phyloP scores from a whole-genome alignment of 2,113 vertebrate genomes.

The Amphilophus citrinellus region DNA sequence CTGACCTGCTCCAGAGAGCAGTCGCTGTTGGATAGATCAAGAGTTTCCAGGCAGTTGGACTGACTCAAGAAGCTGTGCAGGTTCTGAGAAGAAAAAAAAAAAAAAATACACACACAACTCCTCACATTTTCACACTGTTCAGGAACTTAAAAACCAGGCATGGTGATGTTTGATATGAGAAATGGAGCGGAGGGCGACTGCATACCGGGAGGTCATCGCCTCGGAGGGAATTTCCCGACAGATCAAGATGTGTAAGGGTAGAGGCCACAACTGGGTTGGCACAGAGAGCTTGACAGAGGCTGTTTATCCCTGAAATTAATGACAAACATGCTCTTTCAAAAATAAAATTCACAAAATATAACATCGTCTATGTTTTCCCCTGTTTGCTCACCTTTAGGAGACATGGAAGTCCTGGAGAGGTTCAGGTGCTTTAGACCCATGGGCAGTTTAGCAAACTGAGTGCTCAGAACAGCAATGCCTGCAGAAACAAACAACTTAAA shows the following conservation, averaged over 20 bases:
- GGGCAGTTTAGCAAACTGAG: conserved; percentile 91
- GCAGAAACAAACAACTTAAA: neutral
- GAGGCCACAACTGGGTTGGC: conserved; percentile 83
- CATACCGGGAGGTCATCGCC: conserved; percentile 93
- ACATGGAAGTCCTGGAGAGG: conserved; percentile 91
- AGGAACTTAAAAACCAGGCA: neutral
- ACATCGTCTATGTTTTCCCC: neutral
- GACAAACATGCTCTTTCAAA: neutral
- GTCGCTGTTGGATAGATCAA: conserved; percentile 95
- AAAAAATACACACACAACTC: neutral
- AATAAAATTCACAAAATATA: neutral
- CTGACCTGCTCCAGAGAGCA: conserved; percentile 91
- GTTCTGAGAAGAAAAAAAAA: conserved; percentile 73
- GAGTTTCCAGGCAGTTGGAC: conserved; percentile 86
- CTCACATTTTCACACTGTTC: neutral
- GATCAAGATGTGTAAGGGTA: conserved; percentile 88
- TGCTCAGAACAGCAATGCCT: conserved; percentile 91
- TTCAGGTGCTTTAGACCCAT: conserved; percentile 92
- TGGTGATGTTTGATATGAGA: neutral
- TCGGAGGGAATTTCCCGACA: conserved; percentile 91
- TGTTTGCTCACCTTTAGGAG: conserved; percentile 87
- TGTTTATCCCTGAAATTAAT: conserved; percentile 87
- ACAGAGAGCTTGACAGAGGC: conserved; percentile 91
- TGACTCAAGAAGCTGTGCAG: conserved; percentile 94
- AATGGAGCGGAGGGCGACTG: rapidly evolving